These are phyloP conservation scores for Hippolais icterina DNA, from an alignment of 2,113 vertebrate genomes.

Conservation along the genomic window DNA sequence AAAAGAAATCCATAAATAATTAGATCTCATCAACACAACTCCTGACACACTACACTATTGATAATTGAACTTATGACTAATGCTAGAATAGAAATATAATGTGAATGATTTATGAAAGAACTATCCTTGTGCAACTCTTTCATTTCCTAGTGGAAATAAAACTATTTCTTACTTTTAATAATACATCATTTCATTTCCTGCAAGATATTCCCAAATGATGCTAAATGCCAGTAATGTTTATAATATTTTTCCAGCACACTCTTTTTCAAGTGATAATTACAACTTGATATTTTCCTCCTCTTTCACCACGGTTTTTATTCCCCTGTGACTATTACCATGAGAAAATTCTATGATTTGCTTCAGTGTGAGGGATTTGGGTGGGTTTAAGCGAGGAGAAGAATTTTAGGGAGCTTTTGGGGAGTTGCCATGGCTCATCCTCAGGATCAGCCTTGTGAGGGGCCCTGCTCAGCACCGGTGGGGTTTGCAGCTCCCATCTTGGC, in stretches of 20 bases:
- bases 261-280: background rate
- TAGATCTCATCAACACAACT: constrained; percentile 26
- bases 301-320: background rate
- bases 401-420: background rate
- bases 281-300: background rate
- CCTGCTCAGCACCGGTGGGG: background rate
- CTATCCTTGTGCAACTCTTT: background rate
- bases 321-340: background rate
- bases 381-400: background rate
- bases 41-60: background rate
- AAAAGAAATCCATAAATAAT: constrained; percentile 45
- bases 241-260: background rate
- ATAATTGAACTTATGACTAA: constrained; percentile 6
- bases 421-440: background rate
- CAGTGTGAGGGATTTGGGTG: background rate
- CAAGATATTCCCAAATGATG: background rate
- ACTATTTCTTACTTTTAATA: constrained; percentile 26
- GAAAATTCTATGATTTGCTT: background rate
- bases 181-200: constrained; percentile 33
- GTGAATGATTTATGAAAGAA: constrained; percentile 4
- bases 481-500: background rate
- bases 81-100: background rate
- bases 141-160: constrained; percentile 34
- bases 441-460: background rate
- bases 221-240: background rate